A percentile compares a stretch with the other conserved stretches of the same genome.
phyloP scores from a whole-genome alignment of 1,140 invertebrate genomes.

The Oedothorax gibbosus region DNA sequence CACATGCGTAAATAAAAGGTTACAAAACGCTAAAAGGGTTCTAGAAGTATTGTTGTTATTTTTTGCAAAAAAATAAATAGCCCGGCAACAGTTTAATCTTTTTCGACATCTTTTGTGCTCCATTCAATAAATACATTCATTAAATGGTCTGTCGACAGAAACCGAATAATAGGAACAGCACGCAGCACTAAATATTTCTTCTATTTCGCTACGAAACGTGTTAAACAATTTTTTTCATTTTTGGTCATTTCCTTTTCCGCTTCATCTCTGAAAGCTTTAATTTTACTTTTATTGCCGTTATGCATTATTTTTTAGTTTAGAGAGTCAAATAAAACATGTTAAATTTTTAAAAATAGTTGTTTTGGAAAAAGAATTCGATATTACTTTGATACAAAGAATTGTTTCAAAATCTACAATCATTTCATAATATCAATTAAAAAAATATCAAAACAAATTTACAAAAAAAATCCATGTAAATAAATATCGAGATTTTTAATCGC shows the following conservation, averaged over 20 bases:
- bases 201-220: conserved; percentile 1
- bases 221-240: conserved; percentile 15
- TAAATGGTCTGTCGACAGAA: background rate
- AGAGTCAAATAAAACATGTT: background rate
- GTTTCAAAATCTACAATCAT: no score
- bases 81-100: background rate
- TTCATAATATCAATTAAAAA: no score
- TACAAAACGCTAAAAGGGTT: conserved; percentile 5
- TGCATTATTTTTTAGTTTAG: background rate
- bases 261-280: background rate
- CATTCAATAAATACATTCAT: background rate
- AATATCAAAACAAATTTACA: no score
- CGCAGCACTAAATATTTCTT: background rate
- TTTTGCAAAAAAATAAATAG: background rate
- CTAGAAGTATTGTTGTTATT: conserved; percentile 3
- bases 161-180: background rate
- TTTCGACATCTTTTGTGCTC: no score
- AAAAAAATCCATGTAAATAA: no score
- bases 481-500: no score
- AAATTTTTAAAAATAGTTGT: no score
- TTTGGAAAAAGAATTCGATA: no score
- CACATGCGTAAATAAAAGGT: background rate
- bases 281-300: background rate
- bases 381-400: no score
- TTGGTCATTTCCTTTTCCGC: conserved; percentile 19